A percentile compares a stretch with the other conserved stretches of the same genome.
phyloP scores from a whole-genome alignment of 2,888 invertebrate genomes.

The Allolobophora icterica region DNA sequence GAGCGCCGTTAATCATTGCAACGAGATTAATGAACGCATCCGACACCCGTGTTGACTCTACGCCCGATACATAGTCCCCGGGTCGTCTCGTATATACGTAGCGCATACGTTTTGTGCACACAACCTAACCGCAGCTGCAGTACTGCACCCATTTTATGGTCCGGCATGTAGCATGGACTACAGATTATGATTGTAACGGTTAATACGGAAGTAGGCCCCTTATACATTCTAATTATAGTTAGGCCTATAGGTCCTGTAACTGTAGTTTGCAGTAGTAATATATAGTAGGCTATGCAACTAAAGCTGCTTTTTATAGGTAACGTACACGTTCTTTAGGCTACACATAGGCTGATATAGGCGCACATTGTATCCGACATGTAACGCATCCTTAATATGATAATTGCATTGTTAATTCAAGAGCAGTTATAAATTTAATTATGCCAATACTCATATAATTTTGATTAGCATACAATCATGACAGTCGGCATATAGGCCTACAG shows the following conservation, averaged over 20 bases:
- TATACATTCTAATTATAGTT: not conserved
- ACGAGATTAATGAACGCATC: slow-evolving; percentile 17
- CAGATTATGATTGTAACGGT: not conserved
- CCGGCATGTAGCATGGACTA: not conserved
- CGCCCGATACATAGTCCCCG: not conserved
- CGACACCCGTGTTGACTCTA: slow-evolving; percentile 17
- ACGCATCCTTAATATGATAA: not conserved
- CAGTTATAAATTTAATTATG: not conserved
- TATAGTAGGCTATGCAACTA: not conserved
- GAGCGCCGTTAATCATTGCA: slow-evolving; percentile 14
- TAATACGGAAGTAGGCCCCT: no score
- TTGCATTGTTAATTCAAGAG: not conserved
- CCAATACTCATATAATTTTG: no score
- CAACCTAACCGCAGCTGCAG: no score
- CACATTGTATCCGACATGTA: no score
- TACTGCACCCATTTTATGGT: not conserved
- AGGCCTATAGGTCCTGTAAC: not conserved
- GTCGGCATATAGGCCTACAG: no score
- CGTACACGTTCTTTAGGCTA: no score
- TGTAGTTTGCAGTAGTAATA: not conserved
- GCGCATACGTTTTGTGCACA: not conserved
- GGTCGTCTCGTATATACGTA: not conserved
- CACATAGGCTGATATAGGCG: no score
- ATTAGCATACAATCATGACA: no score
- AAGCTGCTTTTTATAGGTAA: not conserved